Evolutionary conservation across 2,113 vertebrate species (phyloP).

Genomic region (Cardinalis cardinalis): DNA sequence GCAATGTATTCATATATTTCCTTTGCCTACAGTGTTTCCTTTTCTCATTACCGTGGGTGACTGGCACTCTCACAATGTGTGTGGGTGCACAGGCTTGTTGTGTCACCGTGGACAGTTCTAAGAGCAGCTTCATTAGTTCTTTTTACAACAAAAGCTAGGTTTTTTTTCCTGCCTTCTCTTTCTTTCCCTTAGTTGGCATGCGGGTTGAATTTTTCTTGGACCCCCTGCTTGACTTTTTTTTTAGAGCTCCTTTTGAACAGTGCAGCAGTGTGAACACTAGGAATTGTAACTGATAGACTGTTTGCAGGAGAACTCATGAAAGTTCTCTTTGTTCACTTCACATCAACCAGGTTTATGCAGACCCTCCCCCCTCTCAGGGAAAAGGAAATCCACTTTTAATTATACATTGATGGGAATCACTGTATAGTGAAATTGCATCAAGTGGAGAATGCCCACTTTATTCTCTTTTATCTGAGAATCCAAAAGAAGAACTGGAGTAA

Average conservation of each 20-base stretch:
- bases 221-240: conserved; percentile 80
- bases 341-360: conserved; percentile 72
- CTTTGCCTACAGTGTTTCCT: conserved; percentile 58
- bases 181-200: conserved; percentile 76
- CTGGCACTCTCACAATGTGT: conserved; percentile 69
- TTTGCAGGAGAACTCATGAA: conserved; percentile 78
- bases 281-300: conserved; percentile 82
- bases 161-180: conserved; percentile 71
- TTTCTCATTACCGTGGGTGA: conserved; percentile 62
- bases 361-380: conserved; percentile 65
- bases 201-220: conserved; percentile 73
- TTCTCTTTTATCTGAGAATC: conserved; percentile 65
- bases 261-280: conserved; percentile 72
- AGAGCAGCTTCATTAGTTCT: conserved; percentile 80
- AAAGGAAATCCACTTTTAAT: conserved; percentile 84
- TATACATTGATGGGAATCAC: conserved; percentile 77
- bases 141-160: conserved; percentile 76
- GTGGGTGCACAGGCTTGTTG: conserved; percentile 75
- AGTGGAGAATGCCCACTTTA: conserved; percentile 70
- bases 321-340: conserved; percentile 78
- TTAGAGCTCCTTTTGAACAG: conserved; percentile 75
- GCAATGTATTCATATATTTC: conserved; percentile 47
- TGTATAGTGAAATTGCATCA: conserved; percentile 70
- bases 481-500: conserved; percentile 44
- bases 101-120: conserved; percentile 74